These are phyloP conservation scores for Prosopocoilus inquinatus DNA, from an alignment of 2,888 invertebrate species.

Conservation along the genomic window DNA sequence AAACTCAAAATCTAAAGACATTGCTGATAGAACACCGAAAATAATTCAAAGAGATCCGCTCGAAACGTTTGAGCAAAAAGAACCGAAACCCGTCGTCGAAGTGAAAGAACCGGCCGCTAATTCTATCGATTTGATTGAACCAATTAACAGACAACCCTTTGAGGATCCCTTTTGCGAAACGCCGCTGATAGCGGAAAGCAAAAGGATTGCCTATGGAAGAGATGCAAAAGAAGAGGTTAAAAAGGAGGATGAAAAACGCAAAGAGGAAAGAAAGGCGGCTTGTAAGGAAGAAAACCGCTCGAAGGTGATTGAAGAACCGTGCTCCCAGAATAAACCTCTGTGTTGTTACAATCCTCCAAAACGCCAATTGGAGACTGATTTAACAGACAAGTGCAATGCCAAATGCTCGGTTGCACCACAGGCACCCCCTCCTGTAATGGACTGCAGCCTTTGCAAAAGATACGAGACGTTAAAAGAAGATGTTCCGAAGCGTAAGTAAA, in stretches of 20 bases:
- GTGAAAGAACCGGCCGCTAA: neutral
- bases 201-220: neutral
- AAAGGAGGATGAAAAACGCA: neutral
- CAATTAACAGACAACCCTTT: neutral
- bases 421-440: neutral
- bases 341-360: neutral
- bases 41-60: neutral
- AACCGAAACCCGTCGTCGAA: neutral
- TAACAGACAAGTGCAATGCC: neutral
- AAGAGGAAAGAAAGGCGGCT: neutral
- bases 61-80: neutral
- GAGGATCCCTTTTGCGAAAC: neutral
- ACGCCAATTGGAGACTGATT: neutral
- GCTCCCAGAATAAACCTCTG: too few relatives aligned
- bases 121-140: neutral
- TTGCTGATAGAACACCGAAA: too few relatives aligned
- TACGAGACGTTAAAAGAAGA: conserved; percentile 7
- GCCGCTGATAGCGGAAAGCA: too few relatives aligned
- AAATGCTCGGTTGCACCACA: neutral
- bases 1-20: too few relatives aligned
- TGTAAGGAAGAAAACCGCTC: too few relatives aligned
- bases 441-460: conserved; percentile 13
- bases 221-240: neutral
- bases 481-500: conserved; percentile 13
- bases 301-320: too few relatives aligned